phyloP scores from a whole-genome alignment of 2,113 vertebrate species.

The Heteronetta atricapilla region DNA sequence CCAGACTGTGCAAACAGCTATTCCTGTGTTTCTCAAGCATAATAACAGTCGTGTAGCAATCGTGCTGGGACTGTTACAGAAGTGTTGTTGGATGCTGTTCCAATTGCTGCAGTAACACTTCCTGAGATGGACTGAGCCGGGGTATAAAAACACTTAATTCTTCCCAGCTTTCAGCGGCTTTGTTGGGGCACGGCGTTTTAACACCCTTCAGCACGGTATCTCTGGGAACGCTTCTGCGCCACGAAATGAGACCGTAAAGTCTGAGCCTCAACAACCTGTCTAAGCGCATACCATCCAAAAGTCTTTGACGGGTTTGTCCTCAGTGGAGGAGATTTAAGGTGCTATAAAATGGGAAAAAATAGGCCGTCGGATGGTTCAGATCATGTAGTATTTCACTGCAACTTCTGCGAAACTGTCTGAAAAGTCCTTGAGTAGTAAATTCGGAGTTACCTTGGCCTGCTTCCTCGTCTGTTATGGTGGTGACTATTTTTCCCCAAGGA shows the following conservation, averaged over 20 bases:
- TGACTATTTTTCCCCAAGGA: neutral
- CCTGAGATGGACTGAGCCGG: neutral
- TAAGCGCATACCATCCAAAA: neutral
- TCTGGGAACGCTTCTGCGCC: neutral
- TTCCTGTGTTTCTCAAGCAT: neutral
- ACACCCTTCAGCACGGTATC: neutral
- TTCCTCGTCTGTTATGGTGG: neutral
- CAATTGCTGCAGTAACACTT: neutral
- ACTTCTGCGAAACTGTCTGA: neutral
- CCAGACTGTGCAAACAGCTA: neutral
- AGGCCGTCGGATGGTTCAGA: neutral
- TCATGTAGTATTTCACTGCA: neutral
- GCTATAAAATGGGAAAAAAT: neutral
- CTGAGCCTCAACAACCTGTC: neutral
- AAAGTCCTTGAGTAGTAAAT: neutral
- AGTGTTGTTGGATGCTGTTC: accelerated
- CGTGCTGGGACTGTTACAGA: neutral
- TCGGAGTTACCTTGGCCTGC: neutral
- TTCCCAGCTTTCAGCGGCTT: neutral
- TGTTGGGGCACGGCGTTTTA: neutral
- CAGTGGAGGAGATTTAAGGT: neutral
- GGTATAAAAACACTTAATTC: neutral
- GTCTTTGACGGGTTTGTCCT: neutral
- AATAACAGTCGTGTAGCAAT: neutral
- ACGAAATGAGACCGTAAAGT: neutral